Percentiles rank a stretch among this genome's conserved stretches.
phyloP scores from a whole-genome alignment of 2,113 vertebrate genomes.

The Trochalopteron elliotii region DNA sequence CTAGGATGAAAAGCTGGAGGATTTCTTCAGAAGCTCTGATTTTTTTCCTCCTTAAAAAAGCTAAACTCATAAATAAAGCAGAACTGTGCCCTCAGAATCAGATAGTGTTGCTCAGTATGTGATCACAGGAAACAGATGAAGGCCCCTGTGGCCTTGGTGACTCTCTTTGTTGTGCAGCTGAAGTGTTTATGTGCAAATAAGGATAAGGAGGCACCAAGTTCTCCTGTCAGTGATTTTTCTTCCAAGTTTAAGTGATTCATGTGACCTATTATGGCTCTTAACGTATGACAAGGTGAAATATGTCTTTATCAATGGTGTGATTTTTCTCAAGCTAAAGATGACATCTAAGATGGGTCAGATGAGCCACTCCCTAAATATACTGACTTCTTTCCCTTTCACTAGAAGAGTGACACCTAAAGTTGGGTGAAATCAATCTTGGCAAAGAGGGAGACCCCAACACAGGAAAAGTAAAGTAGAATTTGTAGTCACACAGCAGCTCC shows the following conservation, averaged over 20 bases:
- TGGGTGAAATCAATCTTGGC: neutral
- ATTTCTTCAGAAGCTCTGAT: constrained; percentile 20
- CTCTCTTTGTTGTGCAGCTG: neutral
- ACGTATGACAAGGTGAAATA: neutral
- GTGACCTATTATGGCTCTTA: neutral
- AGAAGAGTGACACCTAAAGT: neutral
- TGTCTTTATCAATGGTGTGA: neutral
- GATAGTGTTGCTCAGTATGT: neutral
- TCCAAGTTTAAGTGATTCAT: neutral
- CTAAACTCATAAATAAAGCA: constrained; percentile 18
- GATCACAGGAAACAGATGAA: neutral
- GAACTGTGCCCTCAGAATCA: neutral
- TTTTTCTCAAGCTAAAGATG: neutral
- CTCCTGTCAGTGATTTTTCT: neutral
- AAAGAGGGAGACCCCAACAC: neutral
- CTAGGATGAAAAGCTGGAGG: neutral
- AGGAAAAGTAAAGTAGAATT: neutral
- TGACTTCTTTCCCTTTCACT: neutral
- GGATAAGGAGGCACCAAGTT: neutral
- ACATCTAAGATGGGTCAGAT: neutral
- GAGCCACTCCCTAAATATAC: neutral
- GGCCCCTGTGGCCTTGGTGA: neutral
- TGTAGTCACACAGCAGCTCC: neutral
- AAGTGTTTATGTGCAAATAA: neutral
- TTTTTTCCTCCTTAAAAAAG: constrained; percentile 26